Evolutionary conservation across 1,140 invertebrate species (phyloP).

Genomic region (Meloidogyne floridensis): DNA sequence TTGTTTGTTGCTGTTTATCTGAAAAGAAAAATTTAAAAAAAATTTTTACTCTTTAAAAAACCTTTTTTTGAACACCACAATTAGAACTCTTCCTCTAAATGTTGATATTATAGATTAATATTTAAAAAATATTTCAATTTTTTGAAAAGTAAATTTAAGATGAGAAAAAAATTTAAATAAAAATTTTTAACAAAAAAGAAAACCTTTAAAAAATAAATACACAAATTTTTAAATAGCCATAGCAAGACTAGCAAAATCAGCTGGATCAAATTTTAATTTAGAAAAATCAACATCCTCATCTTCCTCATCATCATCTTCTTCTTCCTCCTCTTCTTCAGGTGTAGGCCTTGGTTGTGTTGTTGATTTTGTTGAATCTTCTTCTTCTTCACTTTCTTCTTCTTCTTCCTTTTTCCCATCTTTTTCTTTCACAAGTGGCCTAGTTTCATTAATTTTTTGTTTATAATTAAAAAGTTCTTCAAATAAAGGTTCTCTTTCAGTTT

Average conservation of each 20-base stretch:
- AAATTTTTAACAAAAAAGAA: no score
- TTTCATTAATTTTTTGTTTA: conserved; percentile 3
- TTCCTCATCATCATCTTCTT: not conserved
- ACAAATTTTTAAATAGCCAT: not conserved
- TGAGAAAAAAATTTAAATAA: no score
- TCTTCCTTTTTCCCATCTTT: conserved; percentile 10
- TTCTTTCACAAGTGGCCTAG: not conserved
- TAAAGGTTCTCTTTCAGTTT: conserved; percentile 16
- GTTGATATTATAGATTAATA: no score
- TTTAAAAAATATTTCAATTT: no score
- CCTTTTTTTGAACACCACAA: no score
- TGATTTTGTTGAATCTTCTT: conserved; percentile 10
- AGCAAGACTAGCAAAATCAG: conserved; percentile 20
- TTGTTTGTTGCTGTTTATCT: no score
- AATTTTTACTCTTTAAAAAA: no score
- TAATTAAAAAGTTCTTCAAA: conserved; percentile 18
- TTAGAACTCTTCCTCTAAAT: no score
- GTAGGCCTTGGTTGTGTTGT: not conserved
- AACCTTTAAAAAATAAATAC: no score
- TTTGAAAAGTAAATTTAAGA: no score
- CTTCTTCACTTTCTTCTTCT: not conserved
- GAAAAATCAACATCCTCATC: conserved; percentile 1
- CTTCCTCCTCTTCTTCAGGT: not conserved
- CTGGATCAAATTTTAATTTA: conserved; percentile 22
- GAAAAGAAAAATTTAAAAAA: no score